Percentiles rank a stretch among this genome's conserved stretches.
These are phyloP conservation scores for Drosophila eugracilis DNA, from an alignment of 1,140 invertebrate species.

Conservation along the genomic window DNA sequence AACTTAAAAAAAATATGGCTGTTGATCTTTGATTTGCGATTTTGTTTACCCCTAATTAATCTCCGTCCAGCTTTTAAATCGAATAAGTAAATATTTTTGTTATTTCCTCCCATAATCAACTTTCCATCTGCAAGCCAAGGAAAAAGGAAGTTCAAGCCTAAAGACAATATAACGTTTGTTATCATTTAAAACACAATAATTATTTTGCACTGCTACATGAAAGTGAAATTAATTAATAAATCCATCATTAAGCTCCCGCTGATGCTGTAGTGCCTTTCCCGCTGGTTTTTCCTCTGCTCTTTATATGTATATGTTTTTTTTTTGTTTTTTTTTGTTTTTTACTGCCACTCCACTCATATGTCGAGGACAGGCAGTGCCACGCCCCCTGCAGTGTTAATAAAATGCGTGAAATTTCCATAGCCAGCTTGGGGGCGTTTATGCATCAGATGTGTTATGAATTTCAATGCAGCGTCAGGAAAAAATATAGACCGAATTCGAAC, in stretches of 20 bases:
- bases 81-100: no score
- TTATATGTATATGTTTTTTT: no score
- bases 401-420: slow-evolving; percentile 75
- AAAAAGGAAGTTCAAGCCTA: background rate
- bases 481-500: slow-evolving; percentile 27
- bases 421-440: slow-evolving; percentile 74
- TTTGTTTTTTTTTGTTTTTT: no score
- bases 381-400: slow-evolving; percentile 53
- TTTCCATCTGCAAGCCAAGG: background rate
- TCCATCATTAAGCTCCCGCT: slow-evolving; percentile 45
- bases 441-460: slow-evolving; percentile 82
- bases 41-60: no score
- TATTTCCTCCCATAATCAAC: background rate
- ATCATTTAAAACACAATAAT: slow-evolving; percentile 8
- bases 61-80: no score
- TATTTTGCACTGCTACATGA: slow-evolving; percentile 17
- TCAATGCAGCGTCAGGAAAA: slow-evolving; percentile 55
- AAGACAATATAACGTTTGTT: slow-evolving; percentile 4
- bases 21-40: no score
- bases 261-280: slow-evolving; percentile 3
- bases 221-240: slow-evolving; percentile 72
- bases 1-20: no score
- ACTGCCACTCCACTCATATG: slow-evolving; percentile 4
- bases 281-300: background rate
- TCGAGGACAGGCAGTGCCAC: slow-evolving; percentile 14